Percentiles rank a stretch among this genome's conserved stretches.
Conservation (phyloP, 2,113 vertebrate genomes). For the Eublepharis macularius region DNA sequence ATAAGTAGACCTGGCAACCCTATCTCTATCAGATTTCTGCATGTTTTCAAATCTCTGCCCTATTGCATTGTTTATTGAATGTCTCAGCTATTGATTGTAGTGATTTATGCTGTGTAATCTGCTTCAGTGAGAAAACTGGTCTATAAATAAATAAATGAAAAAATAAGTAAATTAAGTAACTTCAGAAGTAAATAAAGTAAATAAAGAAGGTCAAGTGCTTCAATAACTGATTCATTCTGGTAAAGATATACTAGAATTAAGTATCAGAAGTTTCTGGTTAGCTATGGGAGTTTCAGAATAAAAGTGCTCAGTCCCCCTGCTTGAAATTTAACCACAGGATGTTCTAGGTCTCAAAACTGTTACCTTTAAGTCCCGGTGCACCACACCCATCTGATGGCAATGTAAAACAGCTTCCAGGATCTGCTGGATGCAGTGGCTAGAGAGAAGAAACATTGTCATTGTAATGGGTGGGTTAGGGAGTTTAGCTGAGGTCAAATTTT, state of each 20-base stretch:
- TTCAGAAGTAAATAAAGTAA: no score
- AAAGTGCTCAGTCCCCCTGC: neutral
- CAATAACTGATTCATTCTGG: neutral
- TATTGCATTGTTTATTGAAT: no score
- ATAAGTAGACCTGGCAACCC: no score
- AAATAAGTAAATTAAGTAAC: no score
- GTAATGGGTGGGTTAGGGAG: neutral
- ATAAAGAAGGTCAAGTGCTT: no score
- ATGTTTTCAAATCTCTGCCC: no score
- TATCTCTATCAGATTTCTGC: no score
- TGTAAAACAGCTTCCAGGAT: slow-evolving; percentile 87
- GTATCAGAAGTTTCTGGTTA: neutral
- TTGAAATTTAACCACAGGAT: neutral
- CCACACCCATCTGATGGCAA: slow-evolving; percentile 89
- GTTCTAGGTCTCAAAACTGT: slow-evolving; percentile 16
- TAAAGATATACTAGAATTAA: neutral
- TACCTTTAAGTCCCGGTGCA: slow-evolving; percentile 88
- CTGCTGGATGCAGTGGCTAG: slow-evolving; percentile 71
- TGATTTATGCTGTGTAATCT: no score
- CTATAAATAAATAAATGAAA: no score
- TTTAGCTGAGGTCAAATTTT: fast-evolving
- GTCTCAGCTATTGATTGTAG: no score
- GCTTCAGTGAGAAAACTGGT: neutral
- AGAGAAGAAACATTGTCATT: slow-evolving; percentile 7
- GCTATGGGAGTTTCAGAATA: neutral